These are phyloP conservation scores for Malthinus seriepunctatus DNA, from an alignment of 2,888 invertebrate species.

Conservation along the genomic window DNA sequence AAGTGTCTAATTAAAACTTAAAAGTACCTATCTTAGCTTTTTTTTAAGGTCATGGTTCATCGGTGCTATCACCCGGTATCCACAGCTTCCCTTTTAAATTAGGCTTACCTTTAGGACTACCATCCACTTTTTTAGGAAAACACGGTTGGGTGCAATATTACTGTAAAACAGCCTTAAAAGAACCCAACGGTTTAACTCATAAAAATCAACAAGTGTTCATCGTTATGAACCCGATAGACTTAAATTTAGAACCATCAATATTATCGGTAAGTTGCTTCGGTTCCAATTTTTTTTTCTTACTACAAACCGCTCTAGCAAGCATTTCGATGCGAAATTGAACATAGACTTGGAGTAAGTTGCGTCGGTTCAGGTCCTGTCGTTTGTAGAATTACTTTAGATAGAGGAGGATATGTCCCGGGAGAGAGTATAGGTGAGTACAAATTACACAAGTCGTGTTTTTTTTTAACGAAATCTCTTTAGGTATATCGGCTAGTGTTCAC, in stretches of 20 bases:
- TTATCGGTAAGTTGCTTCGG: constrained; percentile 74
- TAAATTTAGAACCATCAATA: constrained; percentile 87
- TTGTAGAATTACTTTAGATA: constrained; percentile 83
- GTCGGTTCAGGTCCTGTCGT: constrained; percentile 86
- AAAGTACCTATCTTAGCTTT: neutral
- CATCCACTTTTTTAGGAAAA: constrained; percentile 90
- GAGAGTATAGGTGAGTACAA: constrained; percentile 74
- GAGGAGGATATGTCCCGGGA: constrained; percentile 94
- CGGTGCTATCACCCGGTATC: constrained; percentile 86
- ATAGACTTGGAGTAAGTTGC: constrained; percentile 86
- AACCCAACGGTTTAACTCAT: constrained; percentile 87
- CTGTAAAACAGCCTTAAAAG: constrained; percentile 86
- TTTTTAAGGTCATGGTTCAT: constrained; percentile 74
- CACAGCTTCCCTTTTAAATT: constrained; percentile 95
- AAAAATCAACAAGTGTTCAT: constrained; percentile 97
- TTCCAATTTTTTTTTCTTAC: too few species aligned
- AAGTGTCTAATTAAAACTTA: constrained; percentile 1
- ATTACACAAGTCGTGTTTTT: neutral
- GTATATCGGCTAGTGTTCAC: constrained; percentile 77
- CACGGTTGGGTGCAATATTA: constrained; percentile 96
- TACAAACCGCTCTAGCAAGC: constrained; percentile 67
- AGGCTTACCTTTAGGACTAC: constrained; percentile 85
- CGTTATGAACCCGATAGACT: constrained; percentile 93
- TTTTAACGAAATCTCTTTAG: constrained; percentile 31
- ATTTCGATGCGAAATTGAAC: constrained; percentile 89